Percentiles rank a stretch among this genome's conserved stretches.
Evolutionary conservation across 1,140 invertebrate species (phyloP).

Genomic region (Papilio helenus): DNA sequence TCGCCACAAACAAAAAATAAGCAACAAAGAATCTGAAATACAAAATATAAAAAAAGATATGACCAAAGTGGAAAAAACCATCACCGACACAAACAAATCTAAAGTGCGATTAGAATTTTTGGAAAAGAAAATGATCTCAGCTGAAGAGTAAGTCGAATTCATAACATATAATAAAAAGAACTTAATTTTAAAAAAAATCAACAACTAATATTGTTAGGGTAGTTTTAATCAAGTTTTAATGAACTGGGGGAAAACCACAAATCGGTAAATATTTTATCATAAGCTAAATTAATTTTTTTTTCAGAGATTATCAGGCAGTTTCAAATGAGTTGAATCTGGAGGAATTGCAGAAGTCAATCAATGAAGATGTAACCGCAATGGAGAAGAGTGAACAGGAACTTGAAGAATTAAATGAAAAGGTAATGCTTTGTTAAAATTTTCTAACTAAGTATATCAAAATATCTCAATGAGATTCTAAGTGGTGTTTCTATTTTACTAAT

Average conservation of each 20-base stretch:
- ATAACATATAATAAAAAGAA: conserved; percentile 26
- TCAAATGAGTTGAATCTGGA: conserved; percentile 76
- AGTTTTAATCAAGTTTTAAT: too few species aligned
- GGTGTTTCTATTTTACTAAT: background rate
- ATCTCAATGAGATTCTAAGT: background rate
- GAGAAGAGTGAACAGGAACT: conserved; percentile 81
- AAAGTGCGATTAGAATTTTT: conserved; percentile 78
- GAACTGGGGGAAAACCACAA: too few species aligned
- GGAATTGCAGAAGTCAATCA: conserved; percentile 80
- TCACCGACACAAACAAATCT: conserved; percentile 73
- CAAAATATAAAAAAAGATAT: conserved; percentile 67
- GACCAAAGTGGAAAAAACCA: conserved; percentile 68
- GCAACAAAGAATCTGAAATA: conserved; percentile 70
- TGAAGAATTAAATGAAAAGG: conserved; percentile 80
- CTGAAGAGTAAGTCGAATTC: conserved; percentile 78
- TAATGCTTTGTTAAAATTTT: conserved; percentile 37
- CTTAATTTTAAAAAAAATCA: too few species aligned
- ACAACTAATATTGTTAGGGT: too few species aligned
- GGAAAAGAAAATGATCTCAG: conserved; percentile 81
- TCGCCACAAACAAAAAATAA: conserved; percentile 78
- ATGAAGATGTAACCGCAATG: conserved; percentile 78
- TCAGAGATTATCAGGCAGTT: conserved; percentile 71
- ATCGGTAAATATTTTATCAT: background rate
- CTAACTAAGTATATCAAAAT: background rate
- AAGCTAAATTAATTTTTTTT: conserved; percentile 31